Base-by-base conservation (phyloP, 2,113 vertebrate genomes). In the Periophthalmus modestus region DNA sequence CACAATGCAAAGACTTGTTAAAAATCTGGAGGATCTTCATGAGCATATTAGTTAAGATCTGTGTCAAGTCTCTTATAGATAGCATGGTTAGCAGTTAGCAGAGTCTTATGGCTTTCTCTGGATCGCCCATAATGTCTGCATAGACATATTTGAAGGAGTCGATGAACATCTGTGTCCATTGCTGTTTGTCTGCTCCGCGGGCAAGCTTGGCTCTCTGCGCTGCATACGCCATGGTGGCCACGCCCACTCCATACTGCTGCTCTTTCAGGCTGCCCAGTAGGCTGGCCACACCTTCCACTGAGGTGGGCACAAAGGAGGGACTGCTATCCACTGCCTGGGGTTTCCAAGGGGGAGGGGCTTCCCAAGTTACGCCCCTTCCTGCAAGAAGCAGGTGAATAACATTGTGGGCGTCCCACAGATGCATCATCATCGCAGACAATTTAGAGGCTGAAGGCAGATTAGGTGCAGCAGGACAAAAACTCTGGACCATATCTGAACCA, bases 81-180 rank as follows among this genome's bases (percentile, higher is more conserved):
- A 85, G 87, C 91, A 50, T 57, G 54, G 59, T 81, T 82, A 87
- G 86, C 69, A 78, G 74, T 87, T 93, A 96, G 93, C 97, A 99
- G 77, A 99, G 93, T 48, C 93, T 93, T 82, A 96, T 55, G 11
- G 92, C 92, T 0, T 94, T 94, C 58, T 95, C 94, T 3, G 95
- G 94, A 92, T 98, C 95, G 50, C 96, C 98, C 90, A 95, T 93
- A 83, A 99, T 95, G 89, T 98, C 95, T 9, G 92, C 95, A 91
- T 98, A 97, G 93, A 98, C 95, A 91, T 95, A 92, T 94, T 95
- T 97, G 94, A 99, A 99, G 72, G 96, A 95, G 83, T 98, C 92
- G 95, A 98, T 96, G 95, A 98, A 98, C 85, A 97, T 92, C 86
- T 95, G 86, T 89, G 95, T 98, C 98, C 98, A 99, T 83, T 96